A percentile compares a stretch with the other conserved stretches of the same genome.
Conservation (phyloP, 2,113 vertebrate species). For the Mustela lutreola region DNA sequence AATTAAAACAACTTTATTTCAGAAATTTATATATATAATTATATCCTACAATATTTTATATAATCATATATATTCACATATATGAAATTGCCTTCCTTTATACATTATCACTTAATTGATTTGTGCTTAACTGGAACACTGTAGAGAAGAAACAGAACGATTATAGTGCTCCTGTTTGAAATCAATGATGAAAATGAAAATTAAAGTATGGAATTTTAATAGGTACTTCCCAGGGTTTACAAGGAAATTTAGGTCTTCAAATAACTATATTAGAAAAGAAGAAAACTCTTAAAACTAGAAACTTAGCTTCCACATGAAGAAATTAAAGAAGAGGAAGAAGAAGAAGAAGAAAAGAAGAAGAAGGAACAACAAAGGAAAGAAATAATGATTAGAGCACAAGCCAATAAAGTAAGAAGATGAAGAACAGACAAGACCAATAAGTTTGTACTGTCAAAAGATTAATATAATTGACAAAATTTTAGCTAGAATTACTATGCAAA, state of each 20-base stretch:
- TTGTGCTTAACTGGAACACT: not conserved
- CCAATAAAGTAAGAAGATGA: not conserved
- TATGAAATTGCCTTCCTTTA: not conserved
- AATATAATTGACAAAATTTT: not conserved
- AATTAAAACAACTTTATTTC: not conserved
- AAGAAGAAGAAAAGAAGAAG: too few relatives aligned
- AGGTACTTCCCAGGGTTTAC: not conserved
- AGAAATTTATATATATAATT: not conserved
- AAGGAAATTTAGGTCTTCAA: not conserved
- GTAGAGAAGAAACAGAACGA: not conserved
- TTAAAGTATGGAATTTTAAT: not conserved
- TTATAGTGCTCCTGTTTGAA: not conserved
- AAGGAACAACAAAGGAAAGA: not conserved
- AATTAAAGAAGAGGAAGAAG: not conserved
- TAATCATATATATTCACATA: not conserved
- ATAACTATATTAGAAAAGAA: not conserved
- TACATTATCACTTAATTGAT: not conserved
- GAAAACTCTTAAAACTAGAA: not conserved
- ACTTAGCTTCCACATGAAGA: not conserved
- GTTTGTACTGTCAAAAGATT: not conserved
- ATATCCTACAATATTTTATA: not conserved
- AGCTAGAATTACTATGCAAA: not conserved
- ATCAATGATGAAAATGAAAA: not conserved
- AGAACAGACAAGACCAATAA: not conserved
- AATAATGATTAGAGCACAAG: not conserved